Base-by-base conservation (phyloP, 2,888 invertebrate genomes). In the Girardia tigrina region DNA sequence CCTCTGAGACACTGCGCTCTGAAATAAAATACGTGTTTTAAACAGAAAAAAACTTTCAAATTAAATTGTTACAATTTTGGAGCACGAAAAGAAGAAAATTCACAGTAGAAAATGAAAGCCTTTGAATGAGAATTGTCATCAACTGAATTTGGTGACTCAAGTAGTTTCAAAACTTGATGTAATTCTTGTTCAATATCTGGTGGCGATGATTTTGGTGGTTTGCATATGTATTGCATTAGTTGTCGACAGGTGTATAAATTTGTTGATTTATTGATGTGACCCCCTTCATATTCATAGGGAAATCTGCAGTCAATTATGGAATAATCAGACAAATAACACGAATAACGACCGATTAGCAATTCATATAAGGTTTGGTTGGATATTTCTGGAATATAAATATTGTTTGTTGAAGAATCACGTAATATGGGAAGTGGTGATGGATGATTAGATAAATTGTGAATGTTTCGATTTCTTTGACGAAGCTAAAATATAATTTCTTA, bases 241-340 rank as follows among this genome's bases (percentile, higher is more conserved):
- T 74, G 74, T 73, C 42, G 6, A 20, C 42, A 27, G 6, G 74
- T 74, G 27, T 74, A 69, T 4, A 74, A 14, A 74, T 74, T 74
- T 14, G 26, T 42, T 2, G 74, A 36, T 4, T 26, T 42, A 27
- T 6, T 42, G 26, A 74, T 69, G 27, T 74, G 74, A 23, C 74
- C 74, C 2, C 74, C 74, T 26, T 74, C 69, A 26, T 42, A 74
- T 74, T 74, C 74, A 26, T 74, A 74, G 2, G 74, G 74, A 74
- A 42, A 74, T 2, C 74, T 56, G 26, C 74, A 74, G 23, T 74
- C 74, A 56, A 74, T 74, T 4, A 74, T 23, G 6, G 73, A 36
- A 29, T 29, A 73, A 6, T 73, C 73, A 14, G 73, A 73, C 23
- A 73, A 29, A 26, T 73, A 29, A 29, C 36, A 26, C 16, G 28